phyloP scores from a whole-genome alignment of 2,888 invertebrate species.

The Troides aeacus region DNA sequence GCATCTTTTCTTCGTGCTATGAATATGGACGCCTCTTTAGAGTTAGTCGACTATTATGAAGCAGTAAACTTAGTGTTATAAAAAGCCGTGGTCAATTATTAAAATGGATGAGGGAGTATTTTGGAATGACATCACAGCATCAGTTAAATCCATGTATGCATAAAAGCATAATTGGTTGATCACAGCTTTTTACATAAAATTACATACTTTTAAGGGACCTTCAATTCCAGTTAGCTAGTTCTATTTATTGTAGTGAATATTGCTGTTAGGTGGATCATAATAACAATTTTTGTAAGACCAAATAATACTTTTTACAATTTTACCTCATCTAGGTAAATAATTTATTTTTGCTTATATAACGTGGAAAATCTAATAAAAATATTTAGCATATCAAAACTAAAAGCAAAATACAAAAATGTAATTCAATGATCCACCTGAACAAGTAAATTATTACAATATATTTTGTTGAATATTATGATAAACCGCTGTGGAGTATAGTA shows the following conservation, averaged over 20 bases:
- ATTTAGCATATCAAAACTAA: slow-evolving; percentile 72
- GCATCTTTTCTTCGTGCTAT: slow-evolving; percentile 74
- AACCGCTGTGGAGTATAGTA: slow-evolving; percentile 65
- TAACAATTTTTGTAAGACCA: slow-evolving; percentile 71
- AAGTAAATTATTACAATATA: slow-evolving; percentile 71
- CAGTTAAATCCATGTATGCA: slow-evolving; percentile 12
- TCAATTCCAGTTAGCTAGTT: slow-evolving; percentile 79
- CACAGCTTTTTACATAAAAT: slow-evolving; percentile 69
- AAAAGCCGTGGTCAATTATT: slow-evolving; percentile 73
- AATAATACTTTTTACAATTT: slow-evolving; percentile 74
- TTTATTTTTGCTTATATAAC: slow-evolving; percentile 69
- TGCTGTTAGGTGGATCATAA: slow-evolving; percentile 68
- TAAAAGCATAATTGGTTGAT: slow-evolving; percentile 61
- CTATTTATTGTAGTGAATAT: slow-evolving; percentile 76
- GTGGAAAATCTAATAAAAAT: slow-evolving; percentile 71
- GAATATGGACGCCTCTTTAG: slow-evolving; percentile 77
- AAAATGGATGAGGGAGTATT: slow-evolving; percentile 34
- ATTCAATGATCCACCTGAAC: slow-evolving; percentile 62
- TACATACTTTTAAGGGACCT: slow-evolving; percentile 80
- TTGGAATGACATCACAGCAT: slow-evolving; percentile 24
- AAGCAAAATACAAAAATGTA: slow-evolving; percentile 54
- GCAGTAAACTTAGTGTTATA: slow-evolving; percentile 75
- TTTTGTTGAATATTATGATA: slow-evolving; percentile 74
- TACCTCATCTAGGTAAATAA: slow-evolving; percentile 68
- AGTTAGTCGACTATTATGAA: slow-evolving; percentile 74